A percentile compares a stretch with the other conserved stretches of the same genome.
Evolutionary conservation across 2,113 vertebrate species (phyloP).

Genomic region (Erythrolamprus reginae): DNA sequence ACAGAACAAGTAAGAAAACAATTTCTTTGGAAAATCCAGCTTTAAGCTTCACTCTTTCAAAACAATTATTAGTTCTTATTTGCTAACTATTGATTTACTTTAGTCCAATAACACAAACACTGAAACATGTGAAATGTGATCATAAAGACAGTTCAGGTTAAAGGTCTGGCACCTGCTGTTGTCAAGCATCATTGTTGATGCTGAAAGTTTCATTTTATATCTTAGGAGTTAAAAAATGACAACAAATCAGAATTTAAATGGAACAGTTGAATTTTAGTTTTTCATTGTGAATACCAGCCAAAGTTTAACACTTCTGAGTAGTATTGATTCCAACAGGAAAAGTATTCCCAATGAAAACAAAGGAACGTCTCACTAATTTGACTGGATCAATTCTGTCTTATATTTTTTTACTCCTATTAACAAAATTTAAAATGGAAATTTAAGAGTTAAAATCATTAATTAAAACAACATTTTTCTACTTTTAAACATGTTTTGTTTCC

Average conservation of each 20-base stretch:
- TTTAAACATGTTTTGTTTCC: not conserved
- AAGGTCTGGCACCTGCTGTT: not conserved
- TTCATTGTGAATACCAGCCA: not conserved
- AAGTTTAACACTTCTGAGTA: not conserved
- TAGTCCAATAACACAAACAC: not conserved
- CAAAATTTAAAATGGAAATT: not conserved
- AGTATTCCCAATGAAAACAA: not conserved
- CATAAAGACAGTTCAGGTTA: not conserved
- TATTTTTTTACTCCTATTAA: not conserved
- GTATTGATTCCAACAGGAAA: not conserved
- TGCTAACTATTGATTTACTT: not conserved
- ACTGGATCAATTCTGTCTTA: not conserved
- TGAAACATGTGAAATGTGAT: not conserved
- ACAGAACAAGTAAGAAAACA: not conserved
- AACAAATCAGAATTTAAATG: not conserved
- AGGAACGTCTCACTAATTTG: not conserved
- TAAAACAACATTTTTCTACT: not conserved
- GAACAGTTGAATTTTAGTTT: not conserved
- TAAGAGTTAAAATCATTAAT: not conserved
- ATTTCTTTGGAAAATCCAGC: not conserved
- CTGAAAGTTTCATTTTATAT: not conserved
- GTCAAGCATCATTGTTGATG: not conserved
- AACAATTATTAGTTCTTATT: not conserved
- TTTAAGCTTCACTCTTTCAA: not conserved
- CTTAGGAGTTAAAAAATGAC: too few species aligned